These are phyloP conservation scores for Melieria crassipennis DNA, from an alignment of 2,888 invertebrate genomes.

Conservation along the genomic window DNA sequence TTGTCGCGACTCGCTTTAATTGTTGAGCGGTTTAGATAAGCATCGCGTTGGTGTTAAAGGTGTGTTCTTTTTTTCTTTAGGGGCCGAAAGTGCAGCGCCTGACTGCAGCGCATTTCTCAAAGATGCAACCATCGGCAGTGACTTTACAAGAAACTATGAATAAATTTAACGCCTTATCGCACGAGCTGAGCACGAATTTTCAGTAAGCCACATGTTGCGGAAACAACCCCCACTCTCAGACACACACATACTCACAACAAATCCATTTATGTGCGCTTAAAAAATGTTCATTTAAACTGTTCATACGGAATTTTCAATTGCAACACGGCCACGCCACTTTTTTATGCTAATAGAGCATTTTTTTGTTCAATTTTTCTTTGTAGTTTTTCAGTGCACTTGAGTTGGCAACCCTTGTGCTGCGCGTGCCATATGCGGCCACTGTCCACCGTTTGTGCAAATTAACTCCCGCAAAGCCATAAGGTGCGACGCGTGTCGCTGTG, in stretches of 20 bases:
- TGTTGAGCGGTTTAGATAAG: constrained; percentile 44
- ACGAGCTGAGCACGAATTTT: too few species aligned
- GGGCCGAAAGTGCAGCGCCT: too few species aligned
- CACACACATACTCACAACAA: too few species aligned
- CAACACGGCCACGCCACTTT: too few species aligned
- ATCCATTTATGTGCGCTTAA: background rate
- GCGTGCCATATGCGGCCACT: constrained; percentile 26
- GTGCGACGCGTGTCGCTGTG: background rate
- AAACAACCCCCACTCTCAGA: too few species aligned
- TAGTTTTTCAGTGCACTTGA: constrained; percentile 10
- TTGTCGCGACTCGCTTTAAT: constrained; percentile 25
- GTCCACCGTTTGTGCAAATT: constrained; percentile 32
- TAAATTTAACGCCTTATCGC: constrained; percentile 40
- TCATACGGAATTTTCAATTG: too few species aligned
- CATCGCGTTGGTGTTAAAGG: constrained; percentile 18
- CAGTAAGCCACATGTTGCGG: too few species aligned
- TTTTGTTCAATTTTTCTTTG: background rate
- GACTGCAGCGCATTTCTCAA: background rate
- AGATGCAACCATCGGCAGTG: constrained; percentile 14
- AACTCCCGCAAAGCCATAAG: constrained; percentile 34
- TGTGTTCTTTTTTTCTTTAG: background rate
- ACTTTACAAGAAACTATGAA: constrained; percentile 38
- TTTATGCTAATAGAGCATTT: too few species aligned
- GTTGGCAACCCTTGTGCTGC: constrained; percentile 20
- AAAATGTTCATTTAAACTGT: background rate